Evolutionary conservation across 2,797 vertebrate species (phyloP).

Genomic region (Emys orbicularis): DNA sequence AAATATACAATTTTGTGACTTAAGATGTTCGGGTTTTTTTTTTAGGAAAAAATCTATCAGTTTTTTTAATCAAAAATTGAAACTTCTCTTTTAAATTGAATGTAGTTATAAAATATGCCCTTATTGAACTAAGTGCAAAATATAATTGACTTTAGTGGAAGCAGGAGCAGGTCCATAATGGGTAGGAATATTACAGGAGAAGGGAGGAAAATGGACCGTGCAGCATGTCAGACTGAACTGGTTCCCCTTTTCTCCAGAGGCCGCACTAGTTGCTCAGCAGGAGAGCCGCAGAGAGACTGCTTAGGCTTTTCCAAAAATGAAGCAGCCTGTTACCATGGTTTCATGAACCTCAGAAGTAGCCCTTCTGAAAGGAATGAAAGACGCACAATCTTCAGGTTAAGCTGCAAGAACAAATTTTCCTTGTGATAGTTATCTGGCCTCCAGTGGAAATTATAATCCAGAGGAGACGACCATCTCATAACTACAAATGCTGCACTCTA

Average conservation of each 20-base stretch:
- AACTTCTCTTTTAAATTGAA: not conserved
- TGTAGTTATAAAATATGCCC: not conserved
- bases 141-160: not conserved
- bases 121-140: not conserved
- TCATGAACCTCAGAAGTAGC: not conserved
- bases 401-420: not conserved
- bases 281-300: not conserved
- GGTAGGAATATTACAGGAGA: not conserved
- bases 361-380: not conserved
- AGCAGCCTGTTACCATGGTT: not conserved
- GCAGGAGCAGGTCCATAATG: not conserved
- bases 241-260: not conserved
- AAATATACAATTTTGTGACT: not conserved
- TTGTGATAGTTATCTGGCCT: not conserved
- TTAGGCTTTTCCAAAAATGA: not conserved
- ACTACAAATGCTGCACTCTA: not conserved
- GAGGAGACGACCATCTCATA: not conserved
- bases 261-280: not conserved
- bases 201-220: not conserved
- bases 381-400: not conserved
- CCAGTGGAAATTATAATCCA: not conserved
- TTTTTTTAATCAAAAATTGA: not conserved
- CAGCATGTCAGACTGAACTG: not conserved
- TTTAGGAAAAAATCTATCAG: not conserved
- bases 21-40: not conserved